Percentiles rank a stretch among this genome's conserved stretches.
phyloP scores from a whole-genome alignment of 2,888 invertebrate species.

The Isotomurus palustris region DNA sequence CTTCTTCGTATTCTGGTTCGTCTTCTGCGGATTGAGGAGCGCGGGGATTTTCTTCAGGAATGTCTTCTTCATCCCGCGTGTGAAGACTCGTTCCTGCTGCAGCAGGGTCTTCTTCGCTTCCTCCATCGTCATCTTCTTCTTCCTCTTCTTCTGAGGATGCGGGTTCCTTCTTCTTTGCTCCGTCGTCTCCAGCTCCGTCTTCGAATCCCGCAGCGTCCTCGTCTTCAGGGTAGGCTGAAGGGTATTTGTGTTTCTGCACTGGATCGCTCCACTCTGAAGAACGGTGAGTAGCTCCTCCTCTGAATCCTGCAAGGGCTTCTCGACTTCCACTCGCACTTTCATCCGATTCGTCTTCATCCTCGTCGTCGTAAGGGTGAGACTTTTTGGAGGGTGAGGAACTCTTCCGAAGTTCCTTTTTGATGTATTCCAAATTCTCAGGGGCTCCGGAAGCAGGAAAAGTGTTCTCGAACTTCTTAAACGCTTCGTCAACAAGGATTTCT shows the following conservation, averaged over 20 bases:
- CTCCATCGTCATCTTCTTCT: slow-evolving; percentile 7
- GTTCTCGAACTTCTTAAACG: slow-evolving; percentile 29
- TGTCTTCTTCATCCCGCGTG: not conserved
- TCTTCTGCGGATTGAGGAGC: slow-evolving; percentile 10
- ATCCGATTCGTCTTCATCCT: slow-evolving; percentile 24
- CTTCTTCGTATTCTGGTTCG: not conserved
- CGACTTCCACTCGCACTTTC: slow-evolving; percentile 11
- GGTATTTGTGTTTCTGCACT: slow-evolving; percentile 8
- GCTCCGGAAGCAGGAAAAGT: slow-evolving; percentile 21
- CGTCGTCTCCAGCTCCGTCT: slow-evolving; percentile 8
- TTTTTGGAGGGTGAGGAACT: slow-evolving; percentile 5
- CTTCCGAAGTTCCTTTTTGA: slow-evolving; percentile 7
- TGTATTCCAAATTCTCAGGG: slow-evolving; percentile 16
- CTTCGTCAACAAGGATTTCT: slow-evolving; percentile 19
- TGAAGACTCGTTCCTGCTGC: not conserved
- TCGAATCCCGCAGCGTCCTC: slow-evolving; percentile 13
- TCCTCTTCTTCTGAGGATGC: slow-evolving; percentile 21
- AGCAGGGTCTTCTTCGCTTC: not conserved
- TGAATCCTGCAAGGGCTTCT: no score
- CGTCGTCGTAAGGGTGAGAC: no score
- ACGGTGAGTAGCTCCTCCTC: slow-evolving; percentile 6
- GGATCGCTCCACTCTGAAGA: no score
- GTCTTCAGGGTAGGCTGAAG: slow-evolving; percentile 9
- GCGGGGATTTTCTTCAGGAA: not conserved
- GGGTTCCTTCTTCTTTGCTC: not conserved